Percentiles rank a stretch among this genome's conserved stretches.
Evolutionary conservation across 2,113 vertebrate species (phyloP).

Genomic region (Poecile atricapillus): DNA sequence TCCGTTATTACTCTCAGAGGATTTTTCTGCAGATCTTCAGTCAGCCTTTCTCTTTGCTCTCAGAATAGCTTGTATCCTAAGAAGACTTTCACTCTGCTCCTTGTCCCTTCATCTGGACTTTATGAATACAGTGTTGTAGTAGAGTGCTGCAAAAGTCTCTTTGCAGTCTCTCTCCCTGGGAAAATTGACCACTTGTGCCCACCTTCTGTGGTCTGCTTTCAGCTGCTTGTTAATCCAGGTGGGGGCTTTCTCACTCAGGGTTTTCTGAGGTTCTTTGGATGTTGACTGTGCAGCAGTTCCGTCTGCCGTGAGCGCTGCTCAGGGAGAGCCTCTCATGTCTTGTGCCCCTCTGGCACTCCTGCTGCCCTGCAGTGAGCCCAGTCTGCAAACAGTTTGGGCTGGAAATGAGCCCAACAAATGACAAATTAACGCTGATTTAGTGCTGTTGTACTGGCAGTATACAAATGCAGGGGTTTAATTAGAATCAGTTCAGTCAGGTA

Average conservation of each 20-base stretch:
- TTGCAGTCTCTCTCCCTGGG: neutral
- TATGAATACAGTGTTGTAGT: neutral
- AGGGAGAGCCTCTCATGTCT: rapidly evolving
- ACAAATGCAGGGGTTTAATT: neutral
- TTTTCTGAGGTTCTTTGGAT: rapidly evolving
- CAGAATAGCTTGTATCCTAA: neutral
- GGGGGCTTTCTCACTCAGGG: neutral
- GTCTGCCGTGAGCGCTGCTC: rapidly evolving
- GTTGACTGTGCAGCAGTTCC: rapidly evolving
- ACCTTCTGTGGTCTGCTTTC: neutral
- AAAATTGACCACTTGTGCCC: neutral
- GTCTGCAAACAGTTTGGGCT: neutral
- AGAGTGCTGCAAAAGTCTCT: neutral
- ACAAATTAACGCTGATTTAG: neutral
- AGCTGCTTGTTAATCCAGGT: neutral
- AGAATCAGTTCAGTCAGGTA: neutral
- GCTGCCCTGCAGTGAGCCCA: rapidly evolving
- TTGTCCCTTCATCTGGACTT: neutral
- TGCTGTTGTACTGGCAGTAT: neutral
- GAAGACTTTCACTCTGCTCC: neutral
- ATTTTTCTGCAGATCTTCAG: neutral
- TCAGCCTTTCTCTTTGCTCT: neutral
- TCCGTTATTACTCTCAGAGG: neutral
- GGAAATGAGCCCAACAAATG: neutral
- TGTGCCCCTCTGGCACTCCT: neutral